These are phyloP conservation scores for Hypselothyrea guttata DNA, from an alignment of 2,888 invertebrate genomes.

Conservation along the genomic window DNA sequence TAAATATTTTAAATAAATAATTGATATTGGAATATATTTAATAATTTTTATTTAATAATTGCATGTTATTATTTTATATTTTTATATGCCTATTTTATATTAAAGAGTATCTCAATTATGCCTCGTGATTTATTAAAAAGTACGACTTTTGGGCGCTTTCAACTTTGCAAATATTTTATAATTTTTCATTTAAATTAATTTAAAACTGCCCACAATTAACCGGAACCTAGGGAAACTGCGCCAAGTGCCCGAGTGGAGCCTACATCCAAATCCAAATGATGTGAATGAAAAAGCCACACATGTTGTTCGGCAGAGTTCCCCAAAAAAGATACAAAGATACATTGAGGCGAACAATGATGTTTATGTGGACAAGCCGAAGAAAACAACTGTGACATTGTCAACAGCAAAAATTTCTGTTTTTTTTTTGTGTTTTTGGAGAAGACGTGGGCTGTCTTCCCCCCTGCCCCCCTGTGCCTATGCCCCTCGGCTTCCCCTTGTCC, in stretches of 20 bases:
- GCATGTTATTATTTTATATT: no score
- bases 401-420: constrained; percentile 29
- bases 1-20: no score
- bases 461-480: neutral
- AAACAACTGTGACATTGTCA: constrained; percentile 50
- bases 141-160: no score
- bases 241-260: constrained; percentile 46
- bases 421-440: constrained; percentile 17
- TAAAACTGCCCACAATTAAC: neutral
- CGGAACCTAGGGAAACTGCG: neutral
- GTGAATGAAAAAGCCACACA: constrained; percentile 76
- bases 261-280: constrained; percentile 54
- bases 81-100: no score
- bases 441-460: constrained; percentile 2
- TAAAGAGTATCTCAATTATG: no score
- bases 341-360: constrained; percentile 26
- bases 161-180: no score
- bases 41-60: no score
- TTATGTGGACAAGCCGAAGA: constrained; percentile 33
- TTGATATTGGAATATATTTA: no score
- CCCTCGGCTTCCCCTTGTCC: neutral
- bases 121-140: no score
- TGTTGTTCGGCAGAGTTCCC: constrained; percentile 58
- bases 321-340: constrained; percentile 46
- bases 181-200: neutral